Conservation (phyloP, 2,113 vertebrate genomes). For the Cinclus cinclus region DNA sequence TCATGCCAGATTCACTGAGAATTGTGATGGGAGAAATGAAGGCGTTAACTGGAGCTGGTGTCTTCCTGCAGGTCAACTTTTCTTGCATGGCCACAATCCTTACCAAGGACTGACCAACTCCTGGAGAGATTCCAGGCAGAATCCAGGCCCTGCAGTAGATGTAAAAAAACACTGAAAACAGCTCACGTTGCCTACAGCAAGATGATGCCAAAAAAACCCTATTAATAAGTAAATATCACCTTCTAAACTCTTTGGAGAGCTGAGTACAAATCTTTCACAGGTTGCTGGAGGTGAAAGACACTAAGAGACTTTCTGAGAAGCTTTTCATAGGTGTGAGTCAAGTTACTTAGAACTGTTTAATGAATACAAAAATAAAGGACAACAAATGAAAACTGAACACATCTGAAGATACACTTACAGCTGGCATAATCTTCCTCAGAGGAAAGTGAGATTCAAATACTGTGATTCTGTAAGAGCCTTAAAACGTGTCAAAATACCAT, state of each 20-base stretch:
- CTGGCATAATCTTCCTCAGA: background rate
- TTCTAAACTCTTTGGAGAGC: background rate
- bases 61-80: background rate
- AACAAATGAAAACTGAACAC: background rate
- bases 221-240: background rate
- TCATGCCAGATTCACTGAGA: background rate
- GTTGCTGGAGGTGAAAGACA: background rate
- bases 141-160: background rate
- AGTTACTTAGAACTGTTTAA: background rate
- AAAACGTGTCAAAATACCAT: background rate
- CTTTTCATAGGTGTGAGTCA: background rate
- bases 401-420: background rate
- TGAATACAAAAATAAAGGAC: background rate
- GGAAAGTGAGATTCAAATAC: background rate
- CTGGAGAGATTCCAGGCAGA: background rate
- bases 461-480: background rate
- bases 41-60: background rate
- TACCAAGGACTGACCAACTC: background rate
- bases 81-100: rapidly evolving
- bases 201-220: background rate
- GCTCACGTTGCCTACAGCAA: background rate
- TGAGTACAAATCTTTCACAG: background rate
- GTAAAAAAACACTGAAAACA: background rate
- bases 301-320: background rate
- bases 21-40: background rate